Conservation (phyloP, 64 coral and sea anemone genomes). For the Anthopleura sola region DNA sequence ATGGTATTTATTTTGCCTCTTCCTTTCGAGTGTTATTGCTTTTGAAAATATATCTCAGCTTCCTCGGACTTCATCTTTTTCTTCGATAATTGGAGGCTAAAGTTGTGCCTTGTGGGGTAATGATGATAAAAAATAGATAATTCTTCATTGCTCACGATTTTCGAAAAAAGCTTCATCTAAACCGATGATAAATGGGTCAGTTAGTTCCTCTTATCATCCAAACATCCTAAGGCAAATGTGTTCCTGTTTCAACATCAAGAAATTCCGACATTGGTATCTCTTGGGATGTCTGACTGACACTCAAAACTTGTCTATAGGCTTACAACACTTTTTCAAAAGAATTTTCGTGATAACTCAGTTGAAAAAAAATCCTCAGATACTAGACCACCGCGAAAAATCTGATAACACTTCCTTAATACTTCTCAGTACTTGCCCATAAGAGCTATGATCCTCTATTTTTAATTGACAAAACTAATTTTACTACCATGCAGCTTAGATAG, state of each 20-base stretch:
- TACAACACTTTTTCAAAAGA: not conserved
- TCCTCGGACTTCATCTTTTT: not conserved
- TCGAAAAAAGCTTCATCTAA: not conserved
- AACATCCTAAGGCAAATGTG: not conserved
- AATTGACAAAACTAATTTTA: constrained; percentile 4
- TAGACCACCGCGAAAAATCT: not conserved
- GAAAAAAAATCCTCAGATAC: not conserved
- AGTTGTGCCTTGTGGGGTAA: not conserved
- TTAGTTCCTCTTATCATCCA: not conserved
- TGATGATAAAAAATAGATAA: not conserved
- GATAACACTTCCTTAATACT: not conserved
- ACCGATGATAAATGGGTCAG: not conserved
- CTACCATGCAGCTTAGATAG: not conserved
- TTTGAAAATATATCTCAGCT: not conserved
- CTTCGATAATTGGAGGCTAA: not conserved
- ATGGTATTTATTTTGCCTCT: not conserved
- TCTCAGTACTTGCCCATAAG: not conserved
- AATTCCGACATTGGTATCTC: not conserved
- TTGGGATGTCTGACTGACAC: not conserved
- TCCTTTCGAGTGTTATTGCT: not conserved
- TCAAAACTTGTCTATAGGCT: not conserved
- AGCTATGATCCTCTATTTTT: not conserved
- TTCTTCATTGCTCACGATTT: not conserved
- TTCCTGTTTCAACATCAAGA: not conserved
- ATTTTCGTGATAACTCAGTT: not conserved